Evolutionary conservation across 64 coral and sea anemone species (phyloP).

Genomic region (Dendrophyllia cribrosa): DNA sequence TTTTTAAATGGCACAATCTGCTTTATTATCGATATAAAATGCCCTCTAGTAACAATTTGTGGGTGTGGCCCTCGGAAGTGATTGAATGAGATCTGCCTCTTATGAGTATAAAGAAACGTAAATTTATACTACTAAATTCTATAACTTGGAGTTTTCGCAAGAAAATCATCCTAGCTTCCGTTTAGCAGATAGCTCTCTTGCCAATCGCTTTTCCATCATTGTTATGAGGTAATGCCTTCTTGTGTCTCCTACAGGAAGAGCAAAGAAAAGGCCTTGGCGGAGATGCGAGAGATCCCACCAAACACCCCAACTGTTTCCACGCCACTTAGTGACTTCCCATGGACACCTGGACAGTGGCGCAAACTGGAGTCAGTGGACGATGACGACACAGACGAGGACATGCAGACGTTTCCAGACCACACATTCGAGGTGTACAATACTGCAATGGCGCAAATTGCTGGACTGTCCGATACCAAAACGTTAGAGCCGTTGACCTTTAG

Average conservation of each 20-base stretch:
- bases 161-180: neutral
- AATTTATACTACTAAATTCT: neutral
- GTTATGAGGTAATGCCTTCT: neutral
- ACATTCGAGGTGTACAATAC: conserved; percentile 44
- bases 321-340: conserved; percentile 1
- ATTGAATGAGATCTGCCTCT: neutral
- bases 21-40: neutral
- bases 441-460: conserved; percentile 46
- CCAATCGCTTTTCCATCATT: conserved; percentile 2
- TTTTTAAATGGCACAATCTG: too few species aligned
- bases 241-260: conserved; percentile 15
- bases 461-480: conserved; percentile 52
- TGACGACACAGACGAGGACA: conserved; percentile 23
- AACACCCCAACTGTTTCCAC: conserved; percentile 18
- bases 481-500: conserved; percentile 50
- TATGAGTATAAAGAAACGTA: too few species aligned
- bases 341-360: conserved; percentile 63
- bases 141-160: neutral
- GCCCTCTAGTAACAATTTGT: neutral
- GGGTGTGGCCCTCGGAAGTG: neutral
- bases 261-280: conserved; percentile 21
- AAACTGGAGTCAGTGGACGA: conserved; percentile 16
- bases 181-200: conserved; percentile 8
- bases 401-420: too few species aligned
- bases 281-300: conserved; percentile 34